Percentiles rank a stretch among this genome's conserved stretches.
These are phyloP conservation scores for Drosophila yakuba DNA, from an alignment of 1,140 invertebrate species.

Conservation along the genomic window DNA sequence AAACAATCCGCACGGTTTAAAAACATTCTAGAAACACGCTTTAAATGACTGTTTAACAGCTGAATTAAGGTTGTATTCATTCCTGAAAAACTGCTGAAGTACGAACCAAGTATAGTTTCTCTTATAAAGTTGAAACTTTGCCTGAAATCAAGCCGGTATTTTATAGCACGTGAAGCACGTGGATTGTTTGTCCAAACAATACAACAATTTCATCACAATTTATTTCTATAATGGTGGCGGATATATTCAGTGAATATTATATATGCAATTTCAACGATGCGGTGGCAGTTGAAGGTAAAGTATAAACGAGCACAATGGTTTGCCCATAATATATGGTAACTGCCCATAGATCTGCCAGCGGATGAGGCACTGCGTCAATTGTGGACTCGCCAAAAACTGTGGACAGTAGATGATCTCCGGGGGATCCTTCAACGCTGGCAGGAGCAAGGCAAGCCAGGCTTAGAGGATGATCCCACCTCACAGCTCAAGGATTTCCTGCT, in stretches of 20 bases:
- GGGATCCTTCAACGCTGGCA: conserved; percentile 39
- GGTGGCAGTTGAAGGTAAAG: conserved; percentile 37
- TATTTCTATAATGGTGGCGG: conserved; percentile 48
- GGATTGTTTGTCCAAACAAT: conserved; percentile 19
- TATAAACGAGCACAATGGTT: neutral
- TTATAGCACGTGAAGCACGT: conserved; percentile 25
- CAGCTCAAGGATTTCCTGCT: conserved; percentile 50
- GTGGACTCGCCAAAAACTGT: conserved; percentile 46
- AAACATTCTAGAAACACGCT: neutral
- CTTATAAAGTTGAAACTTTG: neutral
- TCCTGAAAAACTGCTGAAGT: too few relatives aligned
- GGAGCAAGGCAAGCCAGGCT: neutral
- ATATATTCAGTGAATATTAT: conserved; percentile 55
- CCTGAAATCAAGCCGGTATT: neutral
- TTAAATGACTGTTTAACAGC: neutral
- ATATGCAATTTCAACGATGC: conserved; percentile 70
- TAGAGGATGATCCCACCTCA: neutral
- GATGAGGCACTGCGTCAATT: conserved; percentile 47
- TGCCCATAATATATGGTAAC: neutral
- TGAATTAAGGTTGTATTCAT: neutral
- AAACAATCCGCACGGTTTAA: conserved; percentile 4
- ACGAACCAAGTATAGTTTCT: neutral
- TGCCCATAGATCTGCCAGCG: conserved; percentile 25
- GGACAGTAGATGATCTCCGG: conserved; percentile 49
- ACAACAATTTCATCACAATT: conserved; percentile 16